Conservation (phyloP, 1,140 invertebrate species). For the Neodiprion fabricii region DNA sequence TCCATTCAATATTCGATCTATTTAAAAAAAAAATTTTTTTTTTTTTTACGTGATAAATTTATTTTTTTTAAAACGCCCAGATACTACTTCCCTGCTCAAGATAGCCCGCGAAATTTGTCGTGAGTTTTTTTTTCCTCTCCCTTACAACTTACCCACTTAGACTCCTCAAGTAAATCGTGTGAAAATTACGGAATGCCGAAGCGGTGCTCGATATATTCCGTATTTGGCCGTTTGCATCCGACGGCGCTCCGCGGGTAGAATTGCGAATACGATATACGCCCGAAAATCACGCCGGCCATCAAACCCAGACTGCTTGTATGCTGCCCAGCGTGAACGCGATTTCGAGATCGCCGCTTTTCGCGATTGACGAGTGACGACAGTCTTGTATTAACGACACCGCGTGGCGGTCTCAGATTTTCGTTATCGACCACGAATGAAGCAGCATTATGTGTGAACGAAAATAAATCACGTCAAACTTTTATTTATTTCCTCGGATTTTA, state of each 20-base stretch:
- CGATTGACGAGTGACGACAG: no score
- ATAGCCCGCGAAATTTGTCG: not conserved
- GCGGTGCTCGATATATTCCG: not conserved
- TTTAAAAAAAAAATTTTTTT: slow-evolving; percentile 17
- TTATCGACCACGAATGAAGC: no score
- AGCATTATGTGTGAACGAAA: no score
- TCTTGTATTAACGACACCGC: no score
- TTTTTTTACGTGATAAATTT: not conserved
- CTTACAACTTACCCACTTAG: not conserved
- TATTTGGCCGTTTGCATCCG: not conserved
- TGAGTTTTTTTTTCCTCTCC: not conserved
- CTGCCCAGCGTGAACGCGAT: no score
- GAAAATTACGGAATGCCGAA: not conserved
- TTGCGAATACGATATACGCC: not conserved
- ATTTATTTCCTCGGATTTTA: no score
- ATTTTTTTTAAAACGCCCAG: slow-evolving; percentile 12
- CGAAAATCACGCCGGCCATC: not conserved
- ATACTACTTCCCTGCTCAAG: not conserved
- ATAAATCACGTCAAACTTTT: no score
- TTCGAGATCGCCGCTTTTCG: no score
- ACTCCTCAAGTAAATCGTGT: no score
- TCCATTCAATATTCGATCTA: slow-evolving; percentile 8
- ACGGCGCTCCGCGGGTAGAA: not conserved
- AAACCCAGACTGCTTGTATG: no score
- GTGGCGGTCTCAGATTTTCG: no score